Evolutionary conservation across 2,888 invertebrate genomes (phyloP), one percentile per base, ranked within the genome.

Genomic region (Mythimna pallens): DNA sequence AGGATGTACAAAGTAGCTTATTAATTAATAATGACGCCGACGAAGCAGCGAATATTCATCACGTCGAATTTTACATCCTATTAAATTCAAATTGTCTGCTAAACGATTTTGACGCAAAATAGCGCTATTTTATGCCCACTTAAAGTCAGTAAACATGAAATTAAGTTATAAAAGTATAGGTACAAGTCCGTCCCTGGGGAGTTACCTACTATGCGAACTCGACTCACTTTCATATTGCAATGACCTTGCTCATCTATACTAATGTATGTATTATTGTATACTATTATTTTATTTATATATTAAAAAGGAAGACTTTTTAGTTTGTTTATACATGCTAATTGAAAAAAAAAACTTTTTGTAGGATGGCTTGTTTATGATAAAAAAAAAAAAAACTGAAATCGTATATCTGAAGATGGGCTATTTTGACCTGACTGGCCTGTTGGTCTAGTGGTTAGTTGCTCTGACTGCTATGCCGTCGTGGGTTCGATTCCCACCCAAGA

Each of bases 161-260:
- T 83, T 78, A 74, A 75, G 75, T 83, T 83, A 78, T 81, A 81
- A 80, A 82, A 80, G 71, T 74, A 65, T 80, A 77, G 65, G 63
- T 71, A 70, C 22, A 57, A 74, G 76, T 76, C 47, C 68, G 54
- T 64, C 78, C 47, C 75, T 69, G 61, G 59, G 64, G 47, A 59
- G 36, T 9, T 71, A 6, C 47, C 47, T 52, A 84, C 82, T 65
- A 82, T 22, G 54, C 2, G 40, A 62, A 67, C 75, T 62, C 74
- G 47, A 68, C 55, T 70, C 70, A 57, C 30, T 30, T 59, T 43
- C 12, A n/a, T 40, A n/a, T 40, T 61, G 20, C 34, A 52, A 30
- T 59, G 25, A 47, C 20, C 8, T 50, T 14, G 12, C 40, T 43
- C 1, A 20, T 22, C 12, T 8, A 12, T 34, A 71, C 43, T 40